These are phyloP conservation scores for Halictus rubicundus DNA, from an alignment of 1,140 invertebrate genomes.

Conservation along the genomic window DNA sequence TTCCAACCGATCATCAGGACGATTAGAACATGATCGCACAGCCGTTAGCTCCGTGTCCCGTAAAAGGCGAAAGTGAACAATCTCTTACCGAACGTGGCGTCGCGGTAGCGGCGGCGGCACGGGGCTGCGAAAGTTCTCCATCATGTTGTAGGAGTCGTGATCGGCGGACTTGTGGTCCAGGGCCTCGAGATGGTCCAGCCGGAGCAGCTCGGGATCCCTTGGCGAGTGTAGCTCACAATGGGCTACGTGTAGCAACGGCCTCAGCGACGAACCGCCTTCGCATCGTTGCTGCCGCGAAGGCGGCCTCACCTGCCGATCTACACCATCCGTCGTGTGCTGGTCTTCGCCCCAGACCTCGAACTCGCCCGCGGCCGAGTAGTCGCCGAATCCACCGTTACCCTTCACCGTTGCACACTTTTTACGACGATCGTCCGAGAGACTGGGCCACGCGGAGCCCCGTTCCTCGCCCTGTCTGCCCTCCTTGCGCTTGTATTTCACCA, in stretches of 20 bases:
- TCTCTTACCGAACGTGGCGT: slow-evolving; percentile 77
- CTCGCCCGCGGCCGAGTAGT: slow-evolving; percentile 79
- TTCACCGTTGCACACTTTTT: slow-evolving; percentile 78
- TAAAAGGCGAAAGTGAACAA: not conserved
- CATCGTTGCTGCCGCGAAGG: slow-evolving; percentile 76
- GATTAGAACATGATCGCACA: no score
- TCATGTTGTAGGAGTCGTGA: slow-evolving; percentile 76
- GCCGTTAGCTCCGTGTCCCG: no score
- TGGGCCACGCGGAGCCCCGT: slow-evolving; percentile 52
- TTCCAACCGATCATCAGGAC: no score
- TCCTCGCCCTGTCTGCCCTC: slow-evolving; percentile 48
- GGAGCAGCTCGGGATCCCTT: slow-evolving; percentile 76
- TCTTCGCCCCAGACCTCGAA: slow-evolving; percentile 80
- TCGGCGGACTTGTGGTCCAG: slow-evolving; percentile 73
- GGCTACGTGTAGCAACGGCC: slow-evolving; percentile 77
- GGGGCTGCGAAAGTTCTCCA: slow-evolving; percentile 79
- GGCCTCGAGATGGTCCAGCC: slow-evolving; percentile 77
- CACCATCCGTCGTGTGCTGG: slow-evolving; percentile 73
- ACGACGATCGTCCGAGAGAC: slow-evolving; percentile 63
- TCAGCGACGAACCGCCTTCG: slow-evolving; percentile 77
- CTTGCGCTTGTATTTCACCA: slow-evolving; percentile 59
- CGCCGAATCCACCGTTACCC: slow-evolving; percentile 79
- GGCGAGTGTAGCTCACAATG: slow-evolving; percentile 79
- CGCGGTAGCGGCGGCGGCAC: slow-evolving; percentile 77
- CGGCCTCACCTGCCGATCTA: slow-evolving; percentile 73